phyloP scores from a whole-genome alignment of 2,797 vertebrate species.

The Chaetophractus vellerosus region DNA sequence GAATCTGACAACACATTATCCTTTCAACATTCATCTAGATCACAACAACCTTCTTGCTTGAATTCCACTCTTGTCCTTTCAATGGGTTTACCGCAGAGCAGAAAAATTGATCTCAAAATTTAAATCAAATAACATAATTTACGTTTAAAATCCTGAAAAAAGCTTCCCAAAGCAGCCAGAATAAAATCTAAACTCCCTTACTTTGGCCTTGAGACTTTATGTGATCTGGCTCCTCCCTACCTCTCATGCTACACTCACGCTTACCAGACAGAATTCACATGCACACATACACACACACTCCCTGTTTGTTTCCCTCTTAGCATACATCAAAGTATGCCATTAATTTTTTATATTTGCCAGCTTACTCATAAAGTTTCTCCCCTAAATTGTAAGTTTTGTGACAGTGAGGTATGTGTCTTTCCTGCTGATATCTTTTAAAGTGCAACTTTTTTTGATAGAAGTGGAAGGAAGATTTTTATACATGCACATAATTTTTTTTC shows the following conservation, averaged over 20 bases:
- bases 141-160: constrained; percentile 1
- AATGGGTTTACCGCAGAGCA: neutral
- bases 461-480: neutral
- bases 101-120: constrained; percentile 39
- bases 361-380: neutral
- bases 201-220: neutral
- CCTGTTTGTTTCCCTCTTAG: neutral
- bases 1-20: neutral
- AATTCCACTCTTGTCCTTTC: neutral
- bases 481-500: neutral
- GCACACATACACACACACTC: neutral
- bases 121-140: constrained; percentile 55
- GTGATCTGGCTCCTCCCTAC: constrained; percentile 7
- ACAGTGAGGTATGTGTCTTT: neutral
- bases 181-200: neutral
- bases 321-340: neutral
- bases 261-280: neutral
- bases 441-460: constrained; percentile 17
- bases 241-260: neutral
- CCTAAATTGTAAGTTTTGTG: neutral
- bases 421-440: neutral
- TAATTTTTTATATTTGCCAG: neutral
- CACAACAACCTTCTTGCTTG: constrained; percentile 23
- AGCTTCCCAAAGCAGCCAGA: neutral
- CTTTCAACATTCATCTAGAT: constrained; percentile 15